Evolutionary conservation across 2,888 invertebrate genomes (phyloP).

Genomic region (Cerastoderma edule): DNA sequence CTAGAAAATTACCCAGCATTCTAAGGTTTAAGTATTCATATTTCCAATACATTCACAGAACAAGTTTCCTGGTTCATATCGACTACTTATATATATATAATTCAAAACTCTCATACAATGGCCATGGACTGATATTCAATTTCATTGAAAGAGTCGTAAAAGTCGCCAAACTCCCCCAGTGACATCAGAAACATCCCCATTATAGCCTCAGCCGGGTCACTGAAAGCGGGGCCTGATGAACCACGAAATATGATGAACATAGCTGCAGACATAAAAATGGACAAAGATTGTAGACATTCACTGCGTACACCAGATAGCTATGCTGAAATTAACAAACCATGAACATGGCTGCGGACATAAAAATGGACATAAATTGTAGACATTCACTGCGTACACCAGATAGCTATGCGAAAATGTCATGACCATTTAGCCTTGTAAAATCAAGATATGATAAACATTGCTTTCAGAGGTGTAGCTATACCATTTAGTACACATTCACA

Average conservation of each 20-base stretch:
- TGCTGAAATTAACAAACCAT: constrained; percentile 67
- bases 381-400: not conserved
- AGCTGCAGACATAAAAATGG: constrained; percentile 72
- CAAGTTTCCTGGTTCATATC: no score
- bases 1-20: no score
- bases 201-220: constrained; percentile 94
- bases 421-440: no score
- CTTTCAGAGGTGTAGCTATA: no score
- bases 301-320: not conserved
- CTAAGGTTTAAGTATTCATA: no score
- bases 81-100: no score
- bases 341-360: constrained; percentile 81
- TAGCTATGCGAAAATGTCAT: not conserved
- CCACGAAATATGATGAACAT: constrained; percentile 83
- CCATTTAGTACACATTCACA: no score
- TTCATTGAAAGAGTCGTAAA: constrained; percentile 94
- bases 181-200: constrained; percentile 99
- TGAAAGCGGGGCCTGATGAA: constrained; percentile 81
- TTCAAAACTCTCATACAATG: constrained; percentile 87
- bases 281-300: not conserved
- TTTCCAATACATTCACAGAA: no score
- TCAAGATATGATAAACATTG: no score
- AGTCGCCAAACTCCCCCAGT: constrained; percentile 97
- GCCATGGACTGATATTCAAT: constrained; percentile 92
- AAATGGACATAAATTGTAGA: not conserved